A percentile compares a stretch with the other conserved stretches of the same genome.
Conservation (phyloP, 2,113 vertebrate species). For the Phalacrocorax carbo region DNA sequence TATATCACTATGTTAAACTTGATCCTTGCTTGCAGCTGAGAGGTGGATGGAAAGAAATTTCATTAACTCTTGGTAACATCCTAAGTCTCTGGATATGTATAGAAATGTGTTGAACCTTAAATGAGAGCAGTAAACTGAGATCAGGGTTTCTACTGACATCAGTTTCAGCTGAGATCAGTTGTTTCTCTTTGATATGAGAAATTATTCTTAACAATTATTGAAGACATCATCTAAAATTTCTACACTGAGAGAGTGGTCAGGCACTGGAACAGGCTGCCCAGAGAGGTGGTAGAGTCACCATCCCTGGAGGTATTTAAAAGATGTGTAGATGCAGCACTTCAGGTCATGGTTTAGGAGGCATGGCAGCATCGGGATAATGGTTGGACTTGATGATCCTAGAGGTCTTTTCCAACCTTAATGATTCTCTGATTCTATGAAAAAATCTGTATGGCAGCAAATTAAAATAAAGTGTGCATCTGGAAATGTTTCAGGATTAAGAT, state of each 20-base stretch:
- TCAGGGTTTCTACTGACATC: background rate
- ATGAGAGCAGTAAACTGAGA: background rate
- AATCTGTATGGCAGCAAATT: background rate
- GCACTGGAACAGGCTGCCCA: too few species aligned
- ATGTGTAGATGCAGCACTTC: too few species aligned
- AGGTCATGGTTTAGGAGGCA: too few species aligned
- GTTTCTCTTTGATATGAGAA: background rate
- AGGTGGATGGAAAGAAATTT: background rate
- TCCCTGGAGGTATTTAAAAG: too few species aligned
- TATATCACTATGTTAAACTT: background rate
- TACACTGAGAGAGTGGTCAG: too few species aligned
- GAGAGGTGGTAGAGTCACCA: too few species aligned
- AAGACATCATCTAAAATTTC: background rate
- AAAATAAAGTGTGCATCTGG: background rate
- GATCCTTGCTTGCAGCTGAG: background rate
- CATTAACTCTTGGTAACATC: background rate
- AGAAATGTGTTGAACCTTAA: background rate
- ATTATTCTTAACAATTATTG: background rate
- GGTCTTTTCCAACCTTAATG: too few species aligned
- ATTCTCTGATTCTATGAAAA: background rate
- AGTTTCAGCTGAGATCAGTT: background rate
- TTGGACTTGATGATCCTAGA: too few species aligned
- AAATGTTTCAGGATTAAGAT: background rate
- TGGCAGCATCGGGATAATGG: too few species aligned
- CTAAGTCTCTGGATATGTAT: background rate